A percentile compares a stretch with the other conserved stretches of the same genome.
phyloP scores from a whole-genome alignment of 2,113 vertebrate genomes.

The Eidolon helvum region DNA sequence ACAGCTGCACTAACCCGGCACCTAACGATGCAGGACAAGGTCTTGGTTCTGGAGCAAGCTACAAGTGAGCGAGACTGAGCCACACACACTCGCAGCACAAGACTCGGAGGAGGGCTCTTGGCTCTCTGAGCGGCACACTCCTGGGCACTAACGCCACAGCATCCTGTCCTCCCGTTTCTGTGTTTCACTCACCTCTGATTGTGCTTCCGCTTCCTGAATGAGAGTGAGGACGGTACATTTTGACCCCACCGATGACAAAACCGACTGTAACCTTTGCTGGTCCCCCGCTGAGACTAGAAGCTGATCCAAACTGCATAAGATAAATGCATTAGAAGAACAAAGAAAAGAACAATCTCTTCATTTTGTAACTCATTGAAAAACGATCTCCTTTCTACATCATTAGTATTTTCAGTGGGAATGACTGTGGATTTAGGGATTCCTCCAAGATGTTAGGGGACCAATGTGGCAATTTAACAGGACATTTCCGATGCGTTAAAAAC shows the following conservation, averaged over 20 bases:
- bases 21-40: too few relatives aligned
- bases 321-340: not conserved
- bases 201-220: conserved; percentile 85
- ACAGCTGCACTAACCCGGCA: not conserved
- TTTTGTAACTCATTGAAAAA: not conserved
- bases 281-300: conserved; percentile 83
- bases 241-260: conserved; percentile 82
- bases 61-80: not conserved
- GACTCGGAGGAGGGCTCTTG: not conserved
- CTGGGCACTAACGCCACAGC: fast-evolving
- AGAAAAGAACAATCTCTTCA: not conserved
- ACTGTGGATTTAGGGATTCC: not conserved
- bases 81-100: fast-evolving
- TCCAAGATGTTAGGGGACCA: not conserved
- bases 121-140: fast-evolving
- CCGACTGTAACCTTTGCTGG: conserved; percentile 87
- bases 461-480: not conserved
- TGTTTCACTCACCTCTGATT: conserved; percentile 86
- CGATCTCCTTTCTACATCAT: not conserved
- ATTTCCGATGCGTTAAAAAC: not conserved
- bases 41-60: not conserved
- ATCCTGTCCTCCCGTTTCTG: fast-evolving
- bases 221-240: conserved; percentile 82
- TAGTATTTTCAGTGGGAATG: not conserved
- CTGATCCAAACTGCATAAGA: conserved; percentile 87